Conservation (phyloP, 2,888 invertebrate genomes). For the Heteromurus nitidus region DNA sequence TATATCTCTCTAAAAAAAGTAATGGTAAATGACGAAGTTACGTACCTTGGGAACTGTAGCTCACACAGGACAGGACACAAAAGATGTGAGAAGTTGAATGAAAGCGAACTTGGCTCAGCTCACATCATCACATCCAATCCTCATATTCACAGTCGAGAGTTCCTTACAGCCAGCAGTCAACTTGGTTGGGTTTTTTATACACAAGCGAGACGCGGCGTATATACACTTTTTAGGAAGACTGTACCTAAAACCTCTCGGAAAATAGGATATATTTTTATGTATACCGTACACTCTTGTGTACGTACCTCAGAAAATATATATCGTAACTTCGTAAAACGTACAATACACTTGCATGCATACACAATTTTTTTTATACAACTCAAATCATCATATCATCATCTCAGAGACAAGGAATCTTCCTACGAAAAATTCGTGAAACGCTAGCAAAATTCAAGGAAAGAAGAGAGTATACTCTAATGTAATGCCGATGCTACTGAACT, state of each 20-base stretch:
- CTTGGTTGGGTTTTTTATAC: background rate
- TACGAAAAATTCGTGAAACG: constrained; percentile 20
- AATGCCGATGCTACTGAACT: constrained; percentile 5
- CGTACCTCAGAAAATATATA: background rate
- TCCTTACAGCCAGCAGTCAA: background rate
- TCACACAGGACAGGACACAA: constrained; percentile 65
- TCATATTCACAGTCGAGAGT: constrained; percentile 27
- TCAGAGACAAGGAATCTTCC: background rate
- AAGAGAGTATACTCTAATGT: background rate
- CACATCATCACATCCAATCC: constrained; percentile 56
- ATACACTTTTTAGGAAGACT: background rate
- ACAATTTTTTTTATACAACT: too few relatives aligned
- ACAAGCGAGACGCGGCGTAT: constrained; percentile 24
- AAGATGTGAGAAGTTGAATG: constrained; percentile 65
- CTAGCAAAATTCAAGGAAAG: constrained; percentile 31
- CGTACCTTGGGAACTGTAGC: constrained; percentile 66
- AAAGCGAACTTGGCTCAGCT: constrained; percentile 62
- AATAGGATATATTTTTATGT: background rate
- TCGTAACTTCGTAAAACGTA: too few relatives aligned
- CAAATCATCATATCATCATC: background rate
- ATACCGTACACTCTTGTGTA: background rate
- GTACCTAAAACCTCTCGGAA: background rate
- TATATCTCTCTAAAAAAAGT: background rate
- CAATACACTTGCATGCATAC: too few relatives aligned
- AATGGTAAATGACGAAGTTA: constrained; percentile 37